Conservation (phyloP, 2,797 vertebrate species). For the Australoheros facetus region DNA sequence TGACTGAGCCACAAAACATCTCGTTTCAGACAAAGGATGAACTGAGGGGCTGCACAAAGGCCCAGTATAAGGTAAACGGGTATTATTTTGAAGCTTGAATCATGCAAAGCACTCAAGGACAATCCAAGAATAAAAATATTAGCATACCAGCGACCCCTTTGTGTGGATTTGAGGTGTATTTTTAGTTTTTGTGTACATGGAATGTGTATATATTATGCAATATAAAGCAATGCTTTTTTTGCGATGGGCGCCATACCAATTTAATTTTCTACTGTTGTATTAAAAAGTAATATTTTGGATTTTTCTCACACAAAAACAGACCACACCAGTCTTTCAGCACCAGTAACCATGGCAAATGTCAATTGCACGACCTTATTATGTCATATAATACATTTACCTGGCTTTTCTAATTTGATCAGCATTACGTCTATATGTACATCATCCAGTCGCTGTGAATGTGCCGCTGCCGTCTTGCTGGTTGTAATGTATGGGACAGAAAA, state of each 20-base stretch:
- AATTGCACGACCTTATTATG: neutral
- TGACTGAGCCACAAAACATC: neutral
- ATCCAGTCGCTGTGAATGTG: conserved; percentile 17
- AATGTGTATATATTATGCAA: neutral
- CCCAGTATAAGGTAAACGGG: neutral
- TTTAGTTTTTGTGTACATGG: neutral
- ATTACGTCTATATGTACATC: neutral
- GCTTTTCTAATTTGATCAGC: conserved; percentile 26
- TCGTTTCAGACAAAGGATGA: neutral
- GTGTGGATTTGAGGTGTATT: neutral
- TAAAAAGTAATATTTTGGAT: neutral
- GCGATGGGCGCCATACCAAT: neutral
- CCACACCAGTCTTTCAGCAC: neutral
- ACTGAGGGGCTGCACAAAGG: neutral
- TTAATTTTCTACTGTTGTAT: too few relatives aligned
- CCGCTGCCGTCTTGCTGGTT: conserved; percentile 39
- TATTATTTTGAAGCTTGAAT: neutral
- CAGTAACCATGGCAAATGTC: neutral
- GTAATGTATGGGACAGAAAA: conserved; percentile 72
- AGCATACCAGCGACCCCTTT: neutral
- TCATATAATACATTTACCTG: neutral
- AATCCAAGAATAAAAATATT: neutral
- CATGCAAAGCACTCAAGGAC: neutral
- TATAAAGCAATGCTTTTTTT: too few relatives aligned
- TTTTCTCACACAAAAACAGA: neutral